Conservation (phyloP, 2,888 invertebrate genomes). For the Watsonalla binaria region DNA sequence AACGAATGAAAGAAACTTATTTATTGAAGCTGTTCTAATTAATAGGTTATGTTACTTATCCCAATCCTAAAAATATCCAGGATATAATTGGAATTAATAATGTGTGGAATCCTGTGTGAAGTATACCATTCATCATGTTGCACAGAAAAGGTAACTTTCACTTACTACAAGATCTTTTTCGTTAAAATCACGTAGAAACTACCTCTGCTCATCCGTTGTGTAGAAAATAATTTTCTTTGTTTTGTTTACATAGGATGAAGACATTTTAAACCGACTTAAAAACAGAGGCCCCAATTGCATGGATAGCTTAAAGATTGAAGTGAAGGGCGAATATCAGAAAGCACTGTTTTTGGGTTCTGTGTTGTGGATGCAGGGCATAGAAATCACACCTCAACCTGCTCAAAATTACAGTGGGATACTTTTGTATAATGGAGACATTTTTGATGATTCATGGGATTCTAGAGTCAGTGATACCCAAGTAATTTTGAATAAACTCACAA, state of each 20-base stretch:
- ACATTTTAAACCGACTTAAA: conserved; percentile 55
- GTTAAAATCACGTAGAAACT: too few relatives aligned
- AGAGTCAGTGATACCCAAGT: conserved; percentile 73
- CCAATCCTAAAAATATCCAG: background rate
- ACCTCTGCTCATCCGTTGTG: too few relatives aligned
- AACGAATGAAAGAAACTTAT: too few relatives aligned
- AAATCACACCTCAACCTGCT: conserved; percentile 83
- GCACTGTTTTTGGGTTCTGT: conserved; percentile 78
- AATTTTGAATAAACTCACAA: conserved; percentile 57
- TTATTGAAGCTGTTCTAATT: too few relatives aligned
- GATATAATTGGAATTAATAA: conserved; percentile 20
- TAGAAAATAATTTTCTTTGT: conserved; percentile 3
- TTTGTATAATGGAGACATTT: conserved; percentile 95
- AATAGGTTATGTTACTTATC: too few relatives aligned
- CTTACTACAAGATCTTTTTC: too few relatives aligned
- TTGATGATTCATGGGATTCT: conserved; percentile 64
- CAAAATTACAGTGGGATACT: conserved; percentile 81
- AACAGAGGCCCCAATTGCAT: conserved; percentile 79
- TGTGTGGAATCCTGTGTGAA: conserved; percentile 79
- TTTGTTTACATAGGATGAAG: conserved; percentile 47
- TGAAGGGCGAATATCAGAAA: conserved; percentile 10
- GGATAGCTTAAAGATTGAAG: conserved; percentile 29
- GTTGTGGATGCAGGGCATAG: conserved; percentile 90
- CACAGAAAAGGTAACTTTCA: conserved; percentile 20
- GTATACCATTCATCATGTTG: conserved; percentile 34